Base-by-base conservation (phyloP, 1,140 invertebrate species). In the Aphidius gifuensis region DNA sequence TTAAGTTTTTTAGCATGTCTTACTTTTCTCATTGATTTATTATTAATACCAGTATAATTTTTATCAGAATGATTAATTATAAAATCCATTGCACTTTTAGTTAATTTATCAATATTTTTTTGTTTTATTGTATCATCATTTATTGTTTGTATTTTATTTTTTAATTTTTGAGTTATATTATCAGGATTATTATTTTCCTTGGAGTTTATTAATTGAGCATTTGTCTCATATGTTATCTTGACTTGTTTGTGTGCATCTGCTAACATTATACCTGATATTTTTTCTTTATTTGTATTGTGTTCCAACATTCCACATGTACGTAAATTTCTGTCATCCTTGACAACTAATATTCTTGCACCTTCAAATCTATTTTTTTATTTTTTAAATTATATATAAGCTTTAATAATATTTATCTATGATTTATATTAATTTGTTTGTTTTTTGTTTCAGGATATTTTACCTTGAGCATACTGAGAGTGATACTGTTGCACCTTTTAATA, bases 381-480 rank as follows among this genome's bases (percentile, higher is more conserved):
- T 49, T 11, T n/a, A 47, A 23, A 9, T 16, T 55, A 48, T 43
- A 21, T 39, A 43, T 62, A 9, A 44, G 16, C 16, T 16, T 65
- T 49, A 46, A 7, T 7, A 5, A 16, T 55, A 42, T 59, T 44
- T 49, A 59, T 42, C 8, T 53, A 21, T 9, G 48, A 7, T 40
- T 16, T 44, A 40, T 3, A 56, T 23, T 50, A 55, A 32, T 32
- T 49, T 42, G 9, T 50, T 32, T 32, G 4, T 32, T 32, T 32
- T 32, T 32, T 32, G 2, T 32, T 32, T 1, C 16, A 16, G 47
- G 58, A 53, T 61, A 43, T 9, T 54, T 64, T 85, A 90, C 77
- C 89, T 84, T 48, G 91, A 92, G 77, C 92, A 94, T 45, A 91
- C 87, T 66, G 89, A 90, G 7, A 93, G 78, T 54, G 84, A 83